Evolutionary conservation across 2,888 invertebrate species (phyloP).

Genomic region (Caenorhabditis sulstoni): DNA sequence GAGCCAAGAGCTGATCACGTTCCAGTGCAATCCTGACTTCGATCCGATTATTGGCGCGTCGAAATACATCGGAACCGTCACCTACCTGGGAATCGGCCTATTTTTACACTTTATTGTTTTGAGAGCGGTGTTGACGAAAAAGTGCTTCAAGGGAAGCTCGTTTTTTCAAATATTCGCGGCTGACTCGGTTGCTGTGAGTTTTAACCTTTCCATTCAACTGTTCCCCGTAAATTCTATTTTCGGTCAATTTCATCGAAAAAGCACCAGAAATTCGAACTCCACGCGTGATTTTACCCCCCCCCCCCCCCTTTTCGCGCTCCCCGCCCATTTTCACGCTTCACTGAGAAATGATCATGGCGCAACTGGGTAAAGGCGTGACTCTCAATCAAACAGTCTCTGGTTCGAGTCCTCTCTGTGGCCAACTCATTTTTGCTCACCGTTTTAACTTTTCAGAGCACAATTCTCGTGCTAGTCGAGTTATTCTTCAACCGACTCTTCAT

Average conservation of each 20-base stretch:
- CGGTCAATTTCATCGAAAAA: too few species aligned
- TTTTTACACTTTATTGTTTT: slow-evolving; percentile 11
- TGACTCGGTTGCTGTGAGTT: slow-evolving; percentile 28
- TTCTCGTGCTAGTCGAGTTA: slow-evolving; percentile 7
- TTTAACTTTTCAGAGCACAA: slow-evolving; percentile 22
- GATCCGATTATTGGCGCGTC: slow-evolving; percentile 8
- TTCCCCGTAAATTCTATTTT: too few species aligned
- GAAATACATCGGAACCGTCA: slow-evolving; percentile 1
- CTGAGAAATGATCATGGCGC: too few species aligned
- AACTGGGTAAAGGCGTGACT: too few species aligned
- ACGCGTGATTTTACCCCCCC: too few species aligned
- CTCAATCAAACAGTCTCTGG: too few species aligned
- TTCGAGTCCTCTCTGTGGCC: too few species aligned
- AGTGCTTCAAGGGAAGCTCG: slow-evolving; percentile 11
- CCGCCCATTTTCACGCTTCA: too few species aligned
- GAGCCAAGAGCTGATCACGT: not conserved
- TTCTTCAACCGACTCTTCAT: slow-evolving; percentile 28
- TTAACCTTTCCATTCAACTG: too few species aligned
- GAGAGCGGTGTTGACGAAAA: not conserved
- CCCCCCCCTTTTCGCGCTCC: too few species aligned
- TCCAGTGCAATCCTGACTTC: not conserved
- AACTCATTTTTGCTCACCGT: not conserved
- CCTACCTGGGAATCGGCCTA: slow-evolving; percentile 17
- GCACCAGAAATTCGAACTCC: too few species aligned
- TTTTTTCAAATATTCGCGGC: slow-evolving; percentile 20